These are phyloP conservation scores for Serrognathus titanus DNA, from an alignment of 2,888 invertebrate species.

Conservation along the genomic window DNA sequence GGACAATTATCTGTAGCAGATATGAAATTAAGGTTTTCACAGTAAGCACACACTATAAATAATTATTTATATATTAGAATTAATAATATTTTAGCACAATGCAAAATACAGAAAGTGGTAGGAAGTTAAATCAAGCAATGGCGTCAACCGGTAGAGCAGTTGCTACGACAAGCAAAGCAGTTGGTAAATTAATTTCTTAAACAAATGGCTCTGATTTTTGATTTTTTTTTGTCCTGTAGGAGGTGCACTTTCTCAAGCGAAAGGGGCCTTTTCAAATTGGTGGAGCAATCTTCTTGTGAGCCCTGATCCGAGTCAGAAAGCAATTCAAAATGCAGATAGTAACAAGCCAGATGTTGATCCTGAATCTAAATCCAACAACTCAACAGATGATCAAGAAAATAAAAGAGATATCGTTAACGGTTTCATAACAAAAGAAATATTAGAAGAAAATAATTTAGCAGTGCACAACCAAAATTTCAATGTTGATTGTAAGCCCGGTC, in stretches of 20 bases:
- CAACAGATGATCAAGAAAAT: constrained; percentile 6
- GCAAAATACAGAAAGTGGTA: constrained; percentile 90
- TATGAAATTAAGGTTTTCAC: constrained; percentile 86
- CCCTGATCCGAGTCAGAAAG: constrained; percentile 41
- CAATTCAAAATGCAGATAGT: constrained; percentile 29
- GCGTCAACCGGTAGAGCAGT: constrained; percentile 88
- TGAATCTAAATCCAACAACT: not conserved
- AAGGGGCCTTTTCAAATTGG: constrained; percentile 83
- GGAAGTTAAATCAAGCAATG: constrained; percentile 91
- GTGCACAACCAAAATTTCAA: constrained; percentile 10
- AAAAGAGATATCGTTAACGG: constrained; percentile 9
- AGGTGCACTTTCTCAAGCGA: constrained; percentile 84
- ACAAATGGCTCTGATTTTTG: not conserved
- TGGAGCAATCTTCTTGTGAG: constrained; percentile 70
- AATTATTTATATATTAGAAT: not conserved
- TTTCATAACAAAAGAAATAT: constrained; percentile 12
- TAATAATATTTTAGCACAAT: constrained; percentile 67
- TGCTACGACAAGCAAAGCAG: constrained; percentile 71
- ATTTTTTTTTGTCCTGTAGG: constrained; percentile 48
- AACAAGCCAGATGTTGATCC: not conserved
- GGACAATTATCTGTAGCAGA: constrained; percentile 93
- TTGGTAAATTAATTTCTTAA: constrained; percentile 51
- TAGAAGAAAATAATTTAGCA: constrained; percentile 4
- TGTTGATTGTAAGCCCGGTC: constrained; percentile 34
- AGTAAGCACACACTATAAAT: constrained; percentile 61